Percentiles rank a stretch among this genome's conserved stretches.
These are phyloP conservation scores for Sigmodon hispidus DNA, from an alignment of 2,113 vertebrate species.

Conservation along the genomic window DNA sequence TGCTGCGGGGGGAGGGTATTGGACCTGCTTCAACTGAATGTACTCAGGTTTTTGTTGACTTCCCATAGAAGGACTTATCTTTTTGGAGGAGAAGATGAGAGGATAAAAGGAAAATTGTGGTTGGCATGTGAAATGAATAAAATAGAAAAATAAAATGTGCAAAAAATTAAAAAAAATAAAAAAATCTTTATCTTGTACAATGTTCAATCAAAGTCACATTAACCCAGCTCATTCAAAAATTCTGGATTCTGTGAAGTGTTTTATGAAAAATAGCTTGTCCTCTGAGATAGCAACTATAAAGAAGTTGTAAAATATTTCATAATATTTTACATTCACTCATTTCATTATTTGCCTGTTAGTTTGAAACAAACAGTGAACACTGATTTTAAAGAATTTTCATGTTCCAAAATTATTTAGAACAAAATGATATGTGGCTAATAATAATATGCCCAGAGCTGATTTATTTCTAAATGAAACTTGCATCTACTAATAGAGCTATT, in stretches of 20 bases:
- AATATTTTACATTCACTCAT: not conserved
- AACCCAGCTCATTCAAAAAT: conserved; percentile 43
- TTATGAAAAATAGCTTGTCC: conserved; percentile 64
- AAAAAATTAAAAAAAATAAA: too few relatives aligned
- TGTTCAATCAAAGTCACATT: conserved; percentile 79
- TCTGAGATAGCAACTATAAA: conserved; percentile 40
- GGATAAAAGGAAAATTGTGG: too few relatives aligned
- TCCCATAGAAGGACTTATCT: too few relatives aligned
- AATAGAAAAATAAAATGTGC: too few relatives aligned
- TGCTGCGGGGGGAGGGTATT: too few relatives aligned
- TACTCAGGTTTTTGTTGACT: too few relatives aligned
- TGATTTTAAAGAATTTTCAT: not conserved
- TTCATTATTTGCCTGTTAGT: not conserved
- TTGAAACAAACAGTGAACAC: not conserved
- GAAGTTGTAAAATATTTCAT: not conserved
- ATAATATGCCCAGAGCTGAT: not conserved
- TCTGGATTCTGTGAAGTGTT: not conserved
- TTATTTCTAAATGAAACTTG: conserved; percentile 3
- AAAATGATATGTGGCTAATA: not conserved
- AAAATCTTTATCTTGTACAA: conserved; percentile 48
- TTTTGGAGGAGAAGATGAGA: too few relatives aligned
- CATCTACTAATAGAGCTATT: not conserved
- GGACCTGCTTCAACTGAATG: too few relatives aligned
- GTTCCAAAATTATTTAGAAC: not conserved
- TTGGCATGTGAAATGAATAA: too few relatives aligned